These are phyloP conservation scores for Elegia similella DNA, from an alignment of 2,888 invertebrate species.

Conservation along the genomic window DNA sequence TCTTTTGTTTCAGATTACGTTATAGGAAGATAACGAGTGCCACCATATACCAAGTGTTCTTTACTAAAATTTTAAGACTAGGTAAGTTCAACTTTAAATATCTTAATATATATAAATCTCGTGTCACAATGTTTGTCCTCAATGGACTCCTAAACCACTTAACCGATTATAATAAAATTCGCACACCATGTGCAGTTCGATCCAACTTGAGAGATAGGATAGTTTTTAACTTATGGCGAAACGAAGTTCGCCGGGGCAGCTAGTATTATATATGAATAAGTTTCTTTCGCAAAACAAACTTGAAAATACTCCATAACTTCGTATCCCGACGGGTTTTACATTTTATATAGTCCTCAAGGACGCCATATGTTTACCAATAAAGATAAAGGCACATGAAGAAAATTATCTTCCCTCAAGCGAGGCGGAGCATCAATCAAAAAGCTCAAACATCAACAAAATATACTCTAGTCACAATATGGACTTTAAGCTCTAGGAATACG, in stretches of 20 bases:
- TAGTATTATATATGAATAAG: no score
- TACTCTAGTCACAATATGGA: neutral
- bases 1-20: slow-evolving; percentile 79
- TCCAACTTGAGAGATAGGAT: no score
- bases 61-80: slow-evolving; percentile 78
- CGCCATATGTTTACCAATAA: slow-evolving; percentile 7
- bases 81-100: no score
- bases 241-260: no score
- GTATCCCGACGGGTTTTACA: neutral
- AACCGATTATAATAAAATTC: no score
- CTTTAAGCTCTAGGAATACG: neutral
- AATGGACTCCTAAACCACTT: no score
- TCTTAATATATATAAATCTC: no score
- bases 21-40: slow-evolving; percentile 78
- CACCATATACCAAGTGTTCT: slow-evolving; percentile 81
- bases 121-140: no score
- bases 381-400: slow-evolving; percentile 9
- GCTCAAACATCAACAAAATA: slow-evolving; percentile 7
- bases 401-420: neutral
- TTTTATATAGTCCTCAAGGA: neutral
- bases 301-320: neutral
- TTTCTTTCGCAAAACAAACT: no score
- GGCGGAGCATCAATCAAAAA: slow-evolving; percentile 10
- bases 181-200: no score
- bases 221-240: no score